Base-by-base conservation (phyloP, 2,797 vertebrate genomes). In the Melopsittacus undulatus region DNA sequence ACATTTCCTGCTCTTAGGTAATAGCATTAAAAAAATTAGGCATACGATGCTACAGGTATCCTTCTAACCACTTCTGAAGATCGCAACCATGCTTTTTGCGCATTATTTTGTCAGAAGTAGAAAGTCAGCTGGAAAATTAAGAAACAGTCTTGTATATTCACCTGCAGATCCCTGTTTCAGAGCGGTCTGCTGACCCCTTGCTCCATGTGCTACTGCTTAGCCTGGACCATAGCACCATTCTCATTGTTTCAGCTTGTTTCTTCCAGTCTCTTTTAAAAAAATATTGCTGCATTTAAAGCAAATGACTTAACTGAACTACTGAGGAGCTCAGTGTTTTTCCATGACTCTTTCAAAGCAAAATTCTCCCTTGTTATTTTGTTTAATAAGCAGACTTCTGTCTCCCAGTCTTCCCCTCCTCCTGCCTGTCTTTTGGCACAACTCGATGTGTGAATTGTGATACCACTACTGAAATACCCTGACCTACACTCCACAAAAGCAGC, bases 351-450 rank as follows among this genome's bases (percentile, higher is more conserved):
- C 42, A 75, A 83, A 80, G 26, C 43, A 87, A 70, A 69, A 46
- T 79, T 82, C 26, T 76, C n/a, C 17, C 7, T 48, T 42, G n/a
- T 14, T 11, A 4, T 22, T 48, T 7, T 26, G 45, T 32, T 52
- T 22, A 34, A 64, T 29, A 51, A 56, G 22, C 26, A 74, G 52
- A 70, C 7, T 43, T 85, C n/a, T 82, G 15, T 61, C 24, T 92
- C 38, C 10, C 5, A 24, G 40, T 75, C 59, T 81, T 76, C 38
- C 54, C 20, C 13, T 72, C 64, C 87, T 87, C 45, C 18, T 45
- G 79, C 43, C 40, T 87, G 63, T 64, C 30, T 87, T 91, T 92
- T 96, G 91, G 89, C 90, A 80, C 32, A 89, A 24, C 64, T 62
- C 1, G 1, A 46, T 73, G 43, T 73, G 61, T 87, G 54, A 92